phyloP scores from a whole-genome alignment of 2,797 vertebrate genomes.

The Clarias pachynema region DNA sequence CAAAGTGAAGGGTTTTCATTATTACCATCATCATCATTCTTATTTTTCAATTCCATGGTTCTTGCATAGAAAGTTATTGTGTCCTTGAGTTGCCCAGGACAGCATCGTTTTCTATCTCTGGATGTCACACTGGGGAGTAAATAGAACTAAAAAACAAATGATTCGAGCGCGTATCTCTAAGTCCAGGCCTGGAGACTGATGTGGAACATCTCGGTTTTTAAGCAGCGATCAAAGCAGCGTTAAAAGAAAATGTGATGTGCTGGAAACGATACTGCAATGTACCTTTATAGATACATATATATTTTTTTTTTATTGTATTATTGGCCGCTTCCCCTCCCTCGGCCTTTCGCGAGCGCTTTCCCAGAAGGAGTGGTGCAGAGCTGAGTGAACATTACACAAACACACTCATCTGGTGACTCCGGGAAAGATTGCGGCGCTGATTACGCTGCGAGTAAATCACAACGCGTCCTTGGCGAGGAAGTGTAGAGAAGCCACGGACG shows the following conservation, averaged over 20 bases:
- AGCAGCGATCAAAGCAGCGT: neutral
- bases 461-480: constrained; percentile 44
- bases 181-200: constrained; percentile 8
- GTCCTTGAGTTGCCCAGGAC: neutral
- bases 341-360: neutral
- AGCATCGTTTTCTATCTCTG: constrained; percentile 14
- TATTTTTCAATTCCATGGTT: neutral
- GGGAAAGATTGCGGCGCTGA: constrained; percentile 36
- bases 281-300: neutral
- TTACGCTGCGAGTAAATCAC: constrained; percentile 46
- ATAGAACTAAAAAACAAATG: constrained; percentile 7
- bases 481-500: constrained; percentile 40
- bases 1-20: neutral
- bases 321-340: neutral
- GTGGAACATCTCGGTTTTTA: neutral
- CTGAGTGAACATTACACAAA: constrained; percentile 42
- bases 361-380: constrained; percentile 31
- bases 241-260: constrained; percentile 17
- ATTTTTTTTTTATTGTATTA: neutral
- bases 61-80: neutral
- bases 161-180: constrained; percentile 10
- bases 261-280: constrained; percentile 18
- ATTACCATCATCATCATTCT: neutral
- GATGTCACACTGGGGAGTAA: constrained; percentile 4
- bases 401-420: constrained; percentile 36